Conservation (phyloP, 2,113 vertebrate genomes). For the Rhinogobius similis region DNA sequence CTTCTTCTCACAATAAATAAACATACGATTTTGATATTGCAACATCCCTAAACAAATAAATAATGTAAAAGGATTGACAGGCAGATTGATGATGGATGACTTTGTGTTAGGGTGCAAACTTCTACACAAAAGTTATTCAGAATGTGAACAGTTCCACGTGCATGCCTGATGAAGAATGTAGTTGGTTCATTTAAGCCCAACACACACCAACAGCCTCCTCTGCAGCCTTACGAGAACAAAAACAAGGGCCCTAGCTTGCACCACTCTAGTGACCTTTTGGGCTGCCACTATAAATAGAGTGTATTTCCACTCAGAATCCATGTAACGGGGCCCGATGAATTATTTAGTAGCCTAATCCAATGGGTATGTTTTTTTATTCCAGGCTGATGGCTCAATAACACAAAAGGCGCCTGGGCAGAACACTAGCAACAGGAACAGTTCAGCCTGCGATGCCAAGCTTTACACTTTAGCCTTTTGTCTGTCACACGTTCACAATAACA, state of each 20-base stretch:
- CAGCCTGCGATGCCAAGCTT: constrained; percentile 35
- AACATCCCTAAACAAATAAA: background rate
- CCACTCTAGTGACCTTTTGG: constrained; percentile 73
- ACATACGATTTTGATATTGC: too few relatives aligned
- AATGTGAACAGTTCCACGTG: background rate
- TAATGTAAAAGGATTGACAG: background rate
- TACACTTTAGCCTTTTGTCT: constrained; percentile 54
- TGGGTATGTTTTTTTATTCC: constrained; percentile 52
- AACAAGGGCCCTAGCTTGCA: constrained; percentile 62
- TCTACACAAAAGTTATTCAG: too few relatives aligned
- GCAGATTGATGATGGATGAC: background rate
- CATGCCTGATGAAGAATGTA: background rate
- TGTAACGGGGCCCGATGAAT: constrained; percentile 71
- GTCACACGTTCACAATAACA: constrained; percentile 54
- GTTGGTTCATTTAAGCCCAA: background rate
- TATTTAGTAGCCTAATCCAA: constrained; percentile 73
- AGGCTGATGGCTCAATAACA: constrained; percentile 52
- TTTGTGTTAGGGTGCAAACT: background rate
- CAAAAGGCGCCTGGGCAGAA: constrained; percentile 19
- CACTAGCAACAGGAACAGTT: constrained; percentile 36
- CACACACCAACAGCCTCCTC: constrained; percentile 27
- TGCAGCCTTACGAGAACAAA: constrained; percentile 49
- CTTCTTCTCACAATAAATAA: background rate
- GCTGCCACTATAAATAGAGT: constrained; percentile 74
- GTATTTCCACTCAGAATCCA: constrained; percentile 73